Percentiles rank a stretch among this genome's conserved stretches.
Evolutionary conservation across 2,797 vertebrate species (phyloP).

Genomic region (Poeciliopsis gracilis): DNA sequence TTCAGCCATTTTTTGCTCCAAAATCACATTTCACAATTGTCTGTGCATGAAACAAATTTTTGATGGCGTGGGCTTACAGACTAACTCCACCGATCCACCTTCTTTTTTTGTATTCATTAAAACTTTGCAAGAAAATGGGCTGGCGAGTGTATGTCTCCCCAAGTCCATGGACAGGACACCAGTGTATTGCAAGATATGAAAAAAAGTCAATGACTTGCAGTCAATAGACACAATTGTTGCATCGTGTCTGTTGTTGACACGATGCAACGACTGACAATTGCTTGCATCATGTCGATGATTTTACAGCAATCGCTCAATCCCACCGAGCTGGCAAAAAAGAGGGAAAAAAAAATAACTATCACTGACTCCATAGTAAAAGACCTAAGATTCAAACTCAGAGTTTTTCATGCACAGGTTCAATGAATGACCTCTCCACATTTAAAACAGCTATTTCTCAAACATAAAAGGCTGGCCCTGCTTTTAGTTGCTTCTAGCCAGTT

Average conservation of each 20-base stretch:
- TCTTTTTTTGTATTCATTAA: background rate
- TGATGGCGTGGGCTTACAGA: background rate
- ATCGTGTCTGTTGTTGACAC: no score
- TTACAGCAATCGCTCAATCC: no score
- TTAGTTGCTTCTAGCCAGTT: background rate
- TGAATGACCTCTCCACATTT: background rate
- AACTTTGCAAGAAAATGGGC: background rate
- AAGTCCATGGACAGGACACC: background rate
- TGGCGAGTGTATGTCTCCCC: background rate
- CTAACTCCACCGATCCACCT: background rate
- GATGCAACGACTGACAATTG: no score
- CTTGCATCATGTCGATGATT: no score
- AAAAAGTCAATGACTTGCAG: background rate
- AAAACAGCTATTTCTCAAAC: background rate
- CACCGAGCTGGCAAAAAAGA: no score
- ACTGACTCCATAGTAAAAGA: background rate
- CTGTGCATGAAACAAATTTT: background rate
- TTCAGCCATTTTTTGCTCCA: background rate
- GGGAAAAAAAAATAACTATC: no score
- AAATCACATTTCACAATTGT: background rate
- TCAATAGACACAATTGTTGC: no score
- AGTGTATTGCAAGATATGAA: background rate
- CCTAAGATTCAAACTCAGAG: background rate
- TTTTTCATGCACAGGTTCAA: background rate
- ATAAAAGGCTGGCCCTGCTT: background rate